These are phyloP conservation scores for Pelodytes ibericus DNA, from an alignment of 2,797 vertebrate genomes.

Conservation along the genomic window DNA sequence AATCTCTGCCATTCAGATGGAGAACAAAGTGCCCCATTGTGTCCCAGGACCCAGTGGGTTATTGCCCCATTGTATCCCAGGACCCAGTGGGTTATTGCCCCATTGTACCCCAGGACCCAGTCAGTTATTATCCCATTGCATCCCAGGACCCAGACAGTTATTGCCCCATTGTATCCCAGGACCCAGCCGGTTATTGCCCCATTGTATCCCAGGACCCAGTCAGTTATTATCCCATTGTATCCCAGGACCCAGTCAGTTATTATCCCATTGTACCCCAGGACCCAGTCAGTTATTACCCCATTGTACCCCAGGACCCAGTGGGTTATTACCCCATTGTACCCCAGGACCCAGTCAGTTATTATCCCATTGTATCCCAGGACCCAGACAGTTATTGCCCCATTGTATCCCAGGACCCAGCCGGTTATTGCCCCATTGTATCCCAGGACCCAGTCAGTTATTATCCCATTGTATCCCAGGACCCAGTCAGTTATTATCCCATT, in stretches of 20 bases:
- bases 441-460: background rate
- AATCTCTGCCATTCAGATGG: slow-evolving; percentile 2
- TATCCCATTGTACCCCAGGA: background rate
- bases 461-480: background rate
- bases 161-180: background rate
- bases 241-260: background rate
- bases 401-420: background rate
- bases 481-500: background rate
- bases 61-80: background rate
- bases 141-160: background rate
- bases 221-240: background rate
- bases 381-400: background rate
- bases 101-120: background rate
- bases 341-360: background rate
- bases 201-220: background rate
- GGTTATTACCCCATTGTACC: background rate
- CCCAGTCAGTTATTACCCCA: background rate
- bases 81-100: background rate
- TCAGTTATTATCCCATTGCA: background rate
- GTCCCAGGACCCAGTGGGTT: background rate
- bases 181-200: background rate
- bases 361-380: background rate
- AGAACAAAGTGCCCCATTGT: slow-evolving; percentile 21
- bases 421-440: background rate
- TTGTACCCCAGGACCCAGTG: background rate